These are phyloP conservation scores for Epistrophella euchroma DNA, from an alignment of 2,888 invertebrate genomes.

Conservation along the genomic window DNA sequence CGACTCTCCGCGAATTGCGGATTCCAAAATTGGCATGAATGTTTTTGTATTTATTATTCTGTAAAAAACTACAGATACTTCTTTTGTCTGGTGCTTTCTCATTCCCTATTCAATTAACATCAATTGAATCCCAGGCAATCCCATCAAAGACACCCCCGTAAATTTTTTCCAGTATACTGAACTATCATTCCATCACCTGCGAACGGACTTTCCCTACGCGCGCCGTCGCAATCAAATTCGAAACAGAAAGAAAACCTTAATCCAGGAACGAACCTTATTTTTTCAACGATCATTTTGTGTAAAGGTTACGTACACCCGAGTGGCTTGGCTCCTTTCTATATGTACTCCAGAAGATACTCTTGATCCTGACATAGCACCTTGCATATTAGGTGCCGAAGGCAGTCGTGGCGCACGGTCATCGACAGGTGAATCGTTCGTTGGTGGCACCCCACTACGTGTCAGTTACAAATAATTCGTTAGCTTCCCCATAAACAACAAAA, in stretches of 20 bases:
- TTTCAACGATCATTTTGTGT: slow-evolving; percentile 6
- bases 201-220: not conserved
- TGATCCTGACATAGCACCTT: slow-evolving; percentile 52
- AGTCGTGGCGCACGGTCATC: slow-evolving; percentile 61
- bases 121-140: not conserved
- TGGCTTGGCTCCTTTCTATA: not conserved
- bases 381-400: slow-evolving; percentile 62
- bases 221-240: not conserved
- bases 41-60: too few relatives aligned
- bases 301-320: slow-evolving; percentile 6
- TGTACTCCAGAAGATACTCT: slow-evolving; percentile 30
- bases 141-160: not conserved
- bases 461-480: slow-evolving; percentile 65
- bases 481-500: slow-evolving; percentile 48
- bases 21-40: too few relatives aligned
- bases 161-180: not conserved
- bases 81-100: too few relatives aligned
- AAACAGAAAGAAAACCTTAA: slow-evolving; percentile 36
- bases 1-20: too few relatives aligned
- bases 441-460: slow-evolving; percentile 67
- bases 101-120: not conserved
- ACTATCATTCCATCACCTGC: slow-evolving; percentile 48
- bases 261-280: slow-evolving; percentile 30
- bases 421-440: slow-evolving; percentile 60
- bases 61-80: too few relatives aligned